A percentile compares a stretch with the other conserved stretches of the same genome.
Evolutionary conservation across 2,797 vertebrate species (phyloP).

Genomic region (Pseudomugil tenellus): DNA sequence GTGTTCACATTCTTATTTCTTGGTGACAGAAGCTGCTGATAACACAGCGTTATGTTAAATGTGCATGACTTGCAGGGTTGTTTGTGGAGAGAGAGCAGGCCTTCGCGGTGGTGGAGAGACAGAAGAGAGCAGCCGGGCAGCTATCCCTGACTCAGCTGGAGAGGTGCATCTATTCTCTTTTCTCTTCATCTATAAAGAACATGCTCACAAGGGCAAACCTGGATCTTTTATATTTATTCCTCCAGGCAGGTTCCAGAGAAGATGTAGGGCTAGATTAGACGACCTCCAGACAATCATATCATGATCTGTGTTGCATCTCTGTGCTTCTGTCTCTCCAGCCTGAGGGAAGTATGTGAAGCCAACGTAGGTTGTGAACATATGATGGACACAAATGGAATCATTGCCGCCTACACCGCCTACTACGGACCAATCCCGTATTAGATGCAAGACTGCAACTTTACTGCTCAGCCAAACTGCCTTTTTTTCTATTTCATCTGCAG

Average conservation of each 20-base stretch:
- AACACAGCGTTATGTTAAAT: background rate
- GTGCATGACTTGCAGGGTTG: conserved; percentile 52
- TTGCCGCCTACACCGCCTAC: conserved; percentile 82
- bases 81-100: conserved; percentile 72
- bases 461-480: background rate
- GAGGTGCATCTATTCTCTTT: conserved; percentile 52
- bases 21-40: background rate
- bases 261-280: background rate
- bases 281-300: background rate
- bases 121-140: conserved; percentile 69
- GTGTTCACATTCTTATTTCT: background rate
- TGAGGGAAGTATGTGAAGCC: conserved; percentile 85
- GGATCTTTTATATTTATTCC: background rate
- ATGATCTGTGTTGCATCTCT: conserved; percentile 5
- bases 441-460: conserved; percentile 8
- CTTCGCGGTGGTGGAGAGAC: conserved; percentile 69
- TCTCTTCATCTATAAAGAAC: background rate
- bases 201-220: background rate
- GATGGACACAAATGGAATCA: conserved; percentile 84
- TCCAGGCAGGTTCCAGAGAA: background rate
- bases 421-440: conserved; percentile 81
- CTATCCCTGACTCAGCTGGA: conserved; percentile 71
- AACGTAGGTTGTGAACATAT: conserved; percentile 83
- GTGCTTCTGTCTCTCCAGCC: conserved; percentile 52
- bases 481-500: conserved; percentile 1